Percentiles rank a stretch among this genome's conserved stretches.
These are phyloP conservation scores for Naso thynnoides DNA, from an alignment of 2,797 vertebrate genomes.

Conservation along the genomic window DNA sequence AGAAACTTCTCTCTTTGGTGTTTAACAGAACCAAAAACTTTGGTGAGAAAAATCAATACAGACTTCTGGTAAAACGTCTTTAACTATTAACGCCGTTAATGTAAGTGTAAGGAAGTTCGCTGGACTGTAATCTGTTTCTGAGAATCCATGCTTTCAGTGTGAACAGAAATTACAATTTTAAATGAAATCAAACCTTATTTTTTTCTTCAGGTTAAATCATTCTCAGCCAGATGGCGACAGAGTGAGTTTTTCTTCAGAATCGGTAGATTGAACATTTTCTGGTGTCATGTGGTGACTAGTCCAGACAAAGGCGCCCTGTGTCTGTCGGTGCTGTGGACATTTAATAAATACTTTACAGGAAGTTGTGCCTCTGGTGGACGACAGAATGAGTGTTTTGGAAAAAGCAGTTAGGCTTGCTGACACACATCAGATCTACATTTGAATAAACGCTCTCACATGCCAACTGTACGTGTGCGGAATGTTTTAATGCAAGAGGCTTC, in stretches of 20 bases:
- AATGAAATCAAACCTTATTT: no score
- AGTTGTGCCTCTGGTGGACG: slow-evolving; percentile 43
- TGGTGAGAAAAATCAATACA: neutral
- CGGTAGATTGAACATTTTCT: slow-evolving; percentile 25
- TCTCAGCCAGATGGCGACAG: neutral
- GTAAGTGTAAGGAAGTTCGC: neutral
- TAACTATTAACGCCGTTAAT: no score
- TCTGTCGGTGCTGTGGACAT: slow-evolving; percentile 43
- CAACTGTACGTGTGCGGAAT: slow-evolving; percentile 13
- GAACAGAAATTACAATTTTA: slow-evolving; percentile 4
- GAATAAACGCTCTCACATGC: slow-evolving; percentile 41
- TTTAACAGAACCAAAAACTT: slow-evolving; percentile 16
- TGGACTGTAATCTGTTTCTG: slow-evolving; percentile 11
- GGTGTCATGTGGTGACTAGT: slow-evolving; percentile 33
- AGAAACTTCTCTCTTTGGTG: neutral
- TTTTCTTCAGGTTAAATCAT: neutral
- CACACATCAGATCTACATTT: slow-evolving; percentile 22
- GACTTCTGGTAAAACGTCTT: neutral
- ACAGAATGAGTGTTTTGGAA: slow-evolving; percentile 56
- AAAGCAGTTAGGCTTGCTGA: slow-evolving; percentile 28
- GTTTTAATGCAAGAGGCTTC: neutral
- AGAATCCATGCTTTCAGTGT: neutral
- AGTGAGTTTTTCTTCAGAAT: slow-evolving; percentile 1
- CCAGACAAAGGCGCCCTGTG: slow-evolving; percentile 25
- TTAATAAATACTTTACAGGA: slow-evolving; percentile 58